A percentile compares a stretch with the other conserved stretches of the same genome.
These are phyloP conservation scores for Actias luna DNA, from an alignment of 2,888 invertebrate genomes.

Conservation along the genomic window DNA sequence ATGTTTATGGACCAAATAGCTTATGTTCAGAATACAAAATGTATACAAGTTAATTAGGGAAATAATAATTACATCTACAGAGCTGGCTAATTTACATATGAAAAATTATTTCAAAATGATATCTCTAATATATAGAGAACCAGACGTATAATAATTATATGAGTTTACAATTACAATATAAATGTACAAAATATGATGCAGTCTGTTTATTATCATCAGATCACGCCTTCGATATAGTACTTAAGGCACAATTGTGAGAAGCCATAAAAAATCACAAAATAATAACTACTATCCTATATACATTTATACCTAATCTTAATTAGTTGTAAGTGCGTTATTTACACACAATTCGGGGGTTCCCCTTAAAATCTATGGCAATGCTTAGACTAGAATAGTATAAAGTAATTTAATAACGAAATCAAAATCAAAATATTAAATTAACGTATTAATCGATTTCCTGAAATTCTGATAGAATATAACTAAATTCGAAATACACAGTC, in stretches of 20 bases:
- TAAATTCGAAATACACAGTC: background rate
- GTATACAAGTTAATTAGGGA: too few species aligned
- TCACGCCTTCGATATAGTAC: conserved; percentile 9
- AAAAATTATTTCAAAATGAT: background rate
- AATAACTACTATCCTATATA: conserved; percentile 7
- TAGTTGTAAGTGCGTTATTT: background rate
- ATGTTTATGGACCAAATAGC: background rate
- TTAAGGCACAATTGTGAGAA: conserved; percentile 10
- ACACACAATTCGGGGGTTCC: background rate
- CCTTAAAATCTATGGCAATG: background rate
- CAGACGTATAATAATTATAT: background rate
- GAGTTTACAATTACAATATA: background rate
- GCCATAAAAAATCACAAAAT: conserved; percentile 6
- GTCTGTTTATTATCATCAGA: conserved; percentile 6
- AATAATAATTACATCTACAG: background rate
- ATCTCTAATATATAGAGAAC: background rate
- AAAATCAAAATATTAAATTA: background rate
- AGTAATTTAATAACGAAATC: background rate
- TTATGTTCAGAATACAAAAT: background rate
- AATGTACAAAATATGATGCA: background rate
- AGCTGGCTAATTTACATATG: background rate
- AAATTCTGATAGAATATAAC: background rate
- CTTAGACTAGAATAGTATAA: background rate
- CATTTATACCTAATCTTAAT: background rate
- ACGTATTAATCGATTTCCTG: background rate